Evolutionary conservation across 53 echinoderm and acorn worm species (phyloP).

Genomic region (Henricia sp.): DNA sequence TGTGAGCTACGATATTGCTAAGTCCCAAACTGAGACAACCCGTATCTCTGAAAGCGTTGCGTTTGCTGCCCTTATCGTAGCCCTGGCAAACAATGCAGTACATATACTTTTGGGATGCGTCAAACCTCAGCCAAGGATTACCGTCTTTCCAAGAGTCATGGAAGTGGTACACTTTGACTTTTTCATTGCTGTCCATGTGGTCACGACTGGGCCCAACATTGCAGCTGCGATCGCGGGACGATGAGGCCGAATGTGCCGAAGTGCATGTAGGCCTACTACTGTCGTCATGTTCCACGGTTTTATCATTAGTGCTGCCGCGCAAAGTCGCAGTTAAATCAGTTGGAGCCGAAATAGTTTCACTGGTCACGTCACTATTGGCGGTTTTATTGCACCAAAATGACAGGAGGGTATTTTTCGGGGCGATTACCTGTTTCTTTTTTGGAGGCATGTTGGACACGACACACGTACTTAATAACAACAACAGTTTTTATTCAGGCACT

Average conservation of each 20-base stretch:
- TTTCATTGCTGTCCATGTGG: constrained; percentile 8
- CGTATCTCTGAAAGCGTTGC: constrained; percentile 31
- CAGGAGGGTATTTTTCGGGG: not conserved
- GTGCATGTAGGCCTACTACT: too few relatives aligned
- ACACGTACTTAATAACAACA: not conserved
- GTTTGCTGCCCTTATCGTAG: constrained; percentile 29
- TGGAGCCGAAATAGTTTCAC: not conserved
- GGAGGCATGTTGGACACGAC: constrained; percentile 8
- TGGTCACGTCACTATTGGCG: not conserved
- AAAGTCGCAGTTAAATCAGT: not conserved
- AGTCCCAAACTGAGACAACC: constrained; percentile 25
- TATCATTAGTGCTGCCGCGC: not conserved
- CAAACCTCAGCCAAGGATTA: constrained; percentile 26
- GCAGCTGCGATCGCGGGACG: not conserved
- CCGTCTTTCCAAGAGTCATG: constrained; percentile 33
- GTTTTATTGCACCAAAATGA: constrained; percentile 4
- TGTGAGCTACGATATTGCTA: constrained; percentile 28
- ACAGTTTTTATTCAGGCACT: too few relatives aligned
- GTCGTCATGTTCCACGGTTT: constrained; percentile 1
- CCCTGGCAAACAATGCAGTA: constrained; percentile 39
- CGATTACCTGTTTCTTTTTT: not conserved
- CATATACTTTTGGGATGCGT: not conserved
- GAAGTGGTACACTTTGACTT: constrained; percentile 10
- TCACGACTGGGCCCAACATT: constrained; percentile 6
- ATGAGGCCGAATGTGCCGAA: not conserved